Evolutionary conservation across 2,797 vertebrate species (phyloP).

Genomic region (Eulemur coronatus): DNA sequence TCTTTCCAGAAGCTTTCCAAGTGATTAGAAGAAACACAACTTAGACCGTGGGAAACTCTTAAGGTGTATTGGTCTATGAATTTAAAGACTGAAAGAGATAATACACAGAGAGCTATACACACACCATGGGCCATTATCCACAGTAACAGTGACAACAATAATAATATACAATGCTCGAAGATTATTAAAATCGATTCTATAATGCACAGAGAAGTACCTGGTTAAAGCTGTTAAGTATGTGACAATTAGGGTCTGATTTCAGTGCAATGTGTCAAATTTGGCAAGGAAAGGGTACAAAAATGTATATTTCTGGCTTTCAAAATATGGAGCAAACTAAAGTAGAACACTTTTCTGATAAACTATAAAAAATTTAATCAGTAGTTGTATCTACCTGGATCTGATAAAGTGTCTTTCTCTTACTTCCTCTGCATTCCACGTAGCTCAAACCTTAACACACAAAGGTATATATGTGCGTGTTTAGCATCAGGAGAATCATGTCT

Average conservation of each 20-base stretch:
- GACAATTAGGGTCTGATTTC: constrained; percentile 25
- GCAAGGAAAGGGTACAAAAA: constrained; percentile 24
- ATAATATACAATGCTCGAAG: background rate
- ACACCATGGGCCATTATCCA: background rate
- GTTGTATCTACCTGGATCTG: background rate
- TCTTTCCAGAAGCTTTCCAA: background rate
- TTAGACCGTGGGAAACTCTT: background rate
- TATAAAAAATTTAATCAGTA: background rate
- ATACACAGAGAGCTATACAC: background rate
- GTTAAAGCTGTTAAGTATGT: constrained; percentile 47
- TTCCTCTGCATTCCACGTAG: background rate
- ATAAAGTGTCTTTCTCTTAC: background rate
- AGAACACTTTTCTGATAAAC: background rate
- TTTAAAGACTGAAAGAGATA: background rate
- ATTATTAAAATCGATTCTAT: constrained; percentile 35
- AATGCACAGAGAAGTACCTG: constrained; percentile 67
- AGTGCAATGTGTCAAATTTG: constrained; percentile 23
- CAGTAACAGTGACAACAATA: background rate
- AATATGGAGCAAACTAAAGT: background rate
- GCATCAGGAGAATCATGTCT: background rate
- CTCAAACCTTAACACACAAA: background rate
- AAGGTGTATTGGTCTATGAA: background rate
- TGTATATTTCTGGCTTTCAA: background rate
- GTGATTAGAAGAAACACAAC: background rate
- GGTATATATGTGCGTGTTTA: background rate